Conservation (phyloP, 2,113 vertebrate species). For the Tragelaphus scriptus region DNA sequence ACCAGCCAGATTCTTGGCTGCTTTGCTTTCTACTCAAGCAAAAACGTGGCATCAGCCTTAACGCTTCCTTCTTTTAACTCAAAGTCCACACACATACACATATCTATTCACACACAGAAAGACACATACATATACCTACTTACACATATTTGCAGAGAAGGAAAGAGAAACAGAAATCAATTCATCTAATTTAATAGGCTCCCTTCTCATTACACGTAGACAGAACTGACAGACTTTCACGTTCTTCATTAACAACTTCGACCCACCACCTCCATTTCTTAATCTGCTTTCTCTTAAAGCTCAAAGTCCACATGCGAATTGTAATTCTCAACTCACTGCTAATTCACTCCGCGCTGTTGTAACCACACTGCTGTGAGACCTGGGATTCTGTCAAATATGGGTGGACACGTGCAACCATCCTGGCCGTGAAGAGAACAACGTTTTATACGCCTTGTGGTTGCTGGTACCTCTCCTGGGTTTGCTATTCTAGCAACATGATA, state of each 20-base stretch:
- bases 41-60: neutral
- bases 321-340: neutral
- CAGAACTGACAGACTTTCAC: neutral
- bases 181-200: neutral
- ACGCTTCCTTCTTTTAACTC: neutral
- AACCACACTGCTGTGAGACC: neutral
- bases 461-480: neutral
- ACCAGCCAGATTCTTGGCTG: neutral
- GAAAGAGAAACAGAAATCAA: neutral
- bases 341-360: neutral
- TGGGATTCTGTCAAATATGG: neutral
- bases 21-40: neutral
- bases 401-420: neutral
- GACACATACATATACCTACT: neutral
- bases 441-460: neutral
- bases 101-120: neutral
- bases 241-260: neutral
- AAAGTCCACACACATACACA: neutral
- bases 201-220: neutral
- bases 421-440: neutral
- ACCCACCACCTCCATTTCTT: neutral
- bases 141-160: neutral
- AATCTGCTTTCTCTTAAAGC: neutral
- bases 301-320: neutral
- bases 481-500: neutral